A percentile compares a stretch with the other conserved stretches of the same genome.
Conservation (phyloP, 2,888 invertebrate species). For the Dysmachus trigonus region DNA sequence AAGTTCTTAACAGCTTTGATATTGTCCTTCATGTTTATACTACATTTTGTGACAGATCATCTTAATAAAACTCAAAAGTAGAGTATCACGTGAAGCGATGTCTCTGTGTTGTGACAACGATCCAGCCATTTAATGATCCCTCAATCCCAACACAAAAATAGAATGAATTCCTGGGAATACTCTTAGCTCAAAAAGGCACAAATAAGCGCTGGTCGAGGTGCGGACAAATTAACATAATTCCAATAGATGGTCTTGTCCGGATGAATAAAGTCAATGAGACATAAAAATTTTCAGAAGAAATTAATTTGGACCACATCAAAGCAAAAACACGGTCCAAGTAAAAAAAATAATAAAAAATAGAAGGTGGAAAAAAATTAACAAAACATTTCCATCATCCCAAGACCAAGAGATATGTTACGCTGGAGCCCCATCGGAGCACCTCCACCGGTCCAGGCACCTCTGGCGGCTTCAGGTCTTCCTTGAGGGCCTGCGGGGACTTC, state of each 20-base stretch:
- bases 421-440: not conserved
- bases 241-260: conserved; percentile 46
- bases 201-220: conserved; percentile 23
- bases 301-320: conserved; percentile 45
- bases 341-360: not conserved
- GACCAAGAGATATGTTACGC: not conserved
- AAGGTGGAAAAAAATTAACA: not conserved
- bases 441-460: not conserved
- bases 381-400: conserved; percentile 25
- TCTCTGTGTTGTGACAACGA: not conserved
- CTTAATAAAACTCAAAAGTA: not conserved
- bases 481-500: not conserved
- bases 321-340: not conserved
- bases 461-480: not conserved
- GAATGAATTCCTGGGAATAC: not conserved
- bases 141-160: not conserved
- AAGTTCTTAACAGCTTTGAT: not conserved
- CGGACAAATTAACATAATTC: conserved; percentile 50
- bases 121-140: not conserved
- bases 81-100: not conserved
- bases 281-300: conserved; percentile 47
- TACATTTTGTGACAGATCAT: not conserved
- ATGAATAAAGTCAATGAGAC: conserved; percentile 42
- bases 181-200: not conserved
- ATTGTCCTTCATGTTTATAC: not conserved